Base-by-base conservation (phyloP, 1,140 invertebrate species). In the Drosophila kohkoa region DNA sequence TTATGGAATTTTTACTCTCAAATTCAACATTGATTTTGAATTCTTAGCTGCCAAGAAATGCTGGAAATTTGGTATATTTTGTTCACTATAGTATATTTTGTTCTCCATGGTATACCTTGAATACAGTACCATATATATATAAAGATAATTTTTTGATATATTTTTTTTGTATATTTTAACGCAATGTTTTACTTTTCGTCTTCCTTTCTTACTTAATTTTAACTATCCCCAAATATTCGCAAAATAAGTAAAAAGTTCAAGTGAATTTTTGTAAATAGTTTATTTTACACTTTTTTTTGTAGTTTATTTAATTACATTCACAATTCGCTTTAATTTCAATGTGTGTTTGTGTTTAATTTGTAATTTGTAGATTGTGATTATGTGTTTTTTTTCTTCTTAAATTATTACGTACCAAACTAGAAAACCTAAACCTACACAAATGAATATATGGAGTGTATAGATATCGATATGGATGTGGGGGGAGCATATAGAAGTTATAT, bases 341-440 rank as follows among this genome's bases (percentile, higher is more conserved):
- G 15, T 60, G 13, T 62, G 15, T 60, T 10, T 62, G 35, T 54
- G 32, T 60, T 51, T 43, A 45, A 73, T 49, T 76, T 60, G 45
- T 78, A 68, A 62, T 32, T 71, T 67, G 35, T 82, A 64, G 8
- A 71, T 66, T 65, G 55, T 65, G 25, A 60, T 63, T 64, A n/a
- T 51, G 54, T 58, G 20, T 25, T 25, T 20, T 20, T 25, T 25
- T 25, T 25, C 16, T 43, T 54, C 68, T 63, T 79, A 79, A 79
- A 63, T 64, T 68, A 77, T 88, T 60, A 68, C 66, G 77, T 87
- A 87, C 76, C 83, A 57, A 79, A 72, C 82, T 87, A 88, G 25
- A 75, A 87, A 80, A 87, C 83, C 83, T 87, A 87, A 88, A 87
- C 83, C 83, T 87, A 87, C 73, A 88, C 70, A 87, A 89, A 87